Evolutionary conservation across 2,888 invertebrate genomes (phyloP).

Genomic region (Pandemis corylana): DNA sequence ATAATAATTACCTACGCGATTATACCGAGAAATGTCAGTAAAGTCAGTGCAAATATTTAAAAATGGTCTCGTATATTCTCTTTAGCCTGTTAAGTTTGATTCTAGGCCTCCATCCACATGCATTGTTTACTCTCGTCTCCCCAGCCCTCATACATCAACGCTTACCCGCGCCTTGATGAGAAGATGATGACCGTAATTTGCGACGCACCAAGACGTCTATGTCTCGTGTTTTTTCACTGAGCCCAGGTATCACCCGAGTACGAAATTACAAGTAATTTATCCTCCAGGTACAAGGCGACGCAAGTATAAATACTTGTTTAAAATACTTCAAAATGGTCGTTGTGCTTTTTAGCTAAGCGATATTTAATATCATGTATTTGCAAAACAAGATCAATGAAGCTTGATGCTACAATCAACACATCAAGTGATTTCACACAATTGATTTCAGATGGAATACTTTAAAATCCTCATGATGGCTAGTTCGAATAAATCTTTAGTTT

Average conservation of each 20-base stretch:
- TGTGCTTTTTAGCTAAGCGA: background rate
- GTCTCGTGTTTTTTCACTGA: slow-evolving; percentile 83
- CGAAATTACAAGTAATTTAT: slow-evolving; percentile 84
- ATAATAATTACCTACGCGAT: no score
- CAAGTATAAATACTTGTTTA: slow-evolving; percentile 45
- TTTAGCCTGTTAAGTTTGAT: background rate
- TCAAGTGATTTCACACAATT: background rate
- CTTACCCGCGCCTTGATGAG: slow-evolving; percentile 82
- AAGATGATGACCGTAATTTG: slow-evolving; percentile 85
- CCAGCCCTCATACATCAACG: slow-evolving; percentile 80
- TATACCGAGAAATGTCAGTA: no score
- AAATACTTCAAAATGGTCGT: slow-evolving; percentile 37
- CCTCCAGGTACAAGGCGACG: slow-evolving; percentile 66
- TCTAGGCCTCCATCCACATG: slow-evolving; percentile 19
- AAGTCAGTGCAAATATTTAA: no score
- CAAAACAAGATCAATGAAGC: background rate
- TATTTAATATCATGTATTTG: background rate
- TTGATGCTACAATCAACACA: background rate
- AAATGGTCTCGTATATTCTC: background rate
- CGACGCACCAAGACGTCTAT: slow-evolving; percentile 85
- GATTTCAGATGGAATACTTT: no score
- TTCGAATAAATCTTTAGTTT: no score
- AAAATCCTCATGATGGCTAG: no score
- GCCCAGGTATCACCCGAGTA: slow-evolving; percentile 83
- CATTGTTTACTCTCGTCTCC: slow-evolving; percentile 54